Percentiles rank a stretch among this genome's conserved stretches.
Evolutionary conservation across 2,888 invertebrate genomes (phyloP).

Genomic region (Melanophora roralis): DNA sequence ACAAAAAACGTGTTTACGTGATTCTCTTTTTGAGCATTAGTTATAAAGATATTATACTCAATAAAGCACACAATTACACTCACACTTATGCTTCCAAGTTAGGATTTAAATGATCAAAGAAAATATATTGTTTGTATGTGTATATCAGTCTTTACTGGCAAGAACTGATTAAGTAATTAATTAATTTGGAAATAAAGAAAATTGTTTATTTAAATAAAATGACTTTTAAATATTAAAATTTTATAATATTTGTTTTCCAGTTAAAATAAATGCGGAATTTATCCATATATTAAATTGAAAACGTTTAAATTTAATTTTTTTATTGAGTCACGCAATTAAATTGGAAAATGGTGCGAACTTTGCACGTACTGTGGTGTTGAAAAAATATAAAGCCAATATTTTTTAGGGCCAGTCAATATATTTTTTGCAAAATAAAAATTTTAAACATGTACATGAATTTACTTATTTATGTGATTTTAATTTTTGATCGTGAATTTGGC

Average conservation of each 20-base stretch:
- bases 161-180: background rate
- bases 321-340: background rate
- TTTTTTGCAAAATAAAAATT: background rate
- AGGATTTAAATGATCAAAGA: too few relatives aligned
- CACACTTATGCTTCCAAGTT: background rate
- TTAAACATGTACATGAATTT: background rate
- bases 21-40: background rate
- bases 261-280: too few relatives aligned
- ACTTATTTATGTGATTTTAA: background rate
- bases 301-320: background rate
- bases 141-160: too few relatives aligned
- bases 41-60: background rate
- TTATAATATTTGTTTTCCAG: too few relatives aligned
- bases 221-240: too few relatives aligned
- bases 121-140: background rate
- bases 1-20: constrained; percentile 43
- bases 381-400: background rate
- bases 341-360: background rate
- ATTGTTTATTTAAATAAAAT: too few relatives aligned
- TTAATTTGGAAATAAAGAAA: background rate
- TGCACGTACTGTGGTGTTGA: background rate
- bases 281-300: too few relatives aligned
- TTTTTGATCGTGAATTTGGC: background rate
- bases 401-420: too few relatives aligned
- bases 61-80: background rate